These are phyloP conservation scores for Apamea anceps DNA, from an alignment of 2,888 invertebrate genomes.

Conservation along the genomic window DNA sequence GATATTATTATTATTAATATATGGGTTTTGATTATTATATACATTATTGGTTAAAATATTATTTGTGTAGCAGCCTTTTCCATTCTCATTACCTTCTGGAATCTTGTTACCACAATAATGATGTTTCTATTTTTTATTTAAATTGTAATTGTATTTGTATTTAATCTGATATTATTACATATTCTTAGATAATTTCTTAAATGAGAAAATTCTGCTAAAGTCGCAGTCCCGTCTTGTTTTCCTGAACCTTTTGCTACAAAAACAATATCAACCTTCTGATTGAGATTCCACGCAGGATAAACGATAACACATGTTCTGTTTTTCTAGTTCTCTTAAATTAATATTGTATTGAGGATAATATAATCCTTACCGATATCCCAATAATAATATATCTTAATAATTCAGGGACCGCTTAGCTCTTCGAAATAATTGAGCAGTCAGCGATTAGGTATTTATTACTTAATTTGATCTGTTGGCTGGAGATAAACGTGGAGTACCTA, in stretches of 20 bases:
- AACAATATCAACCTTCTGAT: background rate
- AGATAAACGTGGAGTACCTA: slow-evolving; percentile 11
- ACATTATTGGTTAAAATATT: too few relatives aligned
- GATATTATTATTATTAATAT: too few relatives aligned
- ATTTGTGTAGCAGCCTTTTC: background rate
- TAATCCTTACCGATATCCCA: slow-evolving; percentile 5
- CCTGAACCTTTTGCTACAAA: background rate
- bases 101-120: background rate
- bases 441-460: slow-evolving; percentile 24
- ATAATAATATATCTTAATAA: slow-evolving; percentile 30
- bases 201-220: background rate
- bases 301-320: slow-evolving; percentile 1
- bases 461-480: slow-evolving; percentile 21
- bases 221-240: background rate
- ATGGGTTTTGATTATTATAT: too few relatives aligned
- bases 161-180: background rate
- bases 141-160: background rate
- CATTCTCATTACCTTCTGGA: too few relatives aligned
- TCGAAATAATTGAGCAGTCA: slow-evolving; percentile 23
- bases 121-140: background rate
- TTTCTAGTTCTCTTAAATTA: slow-evolving; percentile 10
- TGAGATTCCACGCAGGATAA: background rate
- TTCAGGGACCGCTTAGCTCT: slow-evolving; percentile 13
- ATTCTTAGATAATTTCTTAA: background rate
- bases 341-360: slow-evolving; percentile 17